Base-by-base conservation (phyloP, 2,888 invertebrate species). In the Drosophila paranaensis region DNA sequence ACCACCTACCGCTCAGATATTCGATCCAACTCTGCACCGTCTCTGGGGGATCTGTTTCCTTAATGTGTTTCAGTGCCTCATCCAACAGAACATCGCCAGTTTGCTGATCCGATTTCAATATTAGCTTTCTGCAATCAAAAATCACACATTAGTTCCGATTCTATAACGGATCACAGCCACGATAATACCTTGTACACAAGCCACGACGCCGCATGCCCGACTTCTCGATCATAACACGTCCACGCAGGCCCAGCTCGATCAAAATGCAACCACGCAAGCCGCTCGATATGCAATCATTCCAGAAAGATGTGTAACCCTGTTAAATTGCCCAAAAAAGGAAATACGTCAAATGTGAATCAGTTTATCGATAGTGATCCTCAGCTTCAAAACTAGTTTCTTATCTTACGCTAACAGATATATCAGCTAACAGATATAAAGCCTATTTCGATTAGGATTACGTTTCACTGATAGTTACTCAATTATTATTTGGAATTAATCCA, bases 281-380 rank as follows among this genome's bases (percentile, higher is more conserved):
- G 90, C 98, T 98, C 83, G 99, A 99, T 95, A 99, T 99, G 94
- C 99, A 99, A 94, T 99, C 99, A 94, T 99, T 99, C 99, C 99
- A 99, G 94, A 99, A 99, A 64, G 99, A 99, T 92, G 99, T 99
- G 94, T 99, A 99, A 77, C 99, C 99, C 98, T 98, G 93, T 43
- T 33, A 0, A 46, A 9, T 8, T 8, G 8, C 20, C 20, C 20
- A 8, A 6, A 33, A 8, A 33, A 33, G 30, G 30, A 2, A 33
- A 33, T 33, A 6, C 30, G 30, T 33, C 8, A 33, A 33, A 33
- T 33, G 30, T 8, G 8, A 33, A 8, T 33, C 30, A 33, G 6
- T 33, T 33, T 33, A 33, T 33, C 30, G 30, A 33, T 6, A 6
- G 8, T 6, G 6, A 33, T 8, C 2, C 30, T 33, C 6, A 33